These are phyloP conservation scores for Leptinotarsa texana DNA, from an alignment of 1,140 invertebrate genomes.

Conservation along the genomic window DNA sequence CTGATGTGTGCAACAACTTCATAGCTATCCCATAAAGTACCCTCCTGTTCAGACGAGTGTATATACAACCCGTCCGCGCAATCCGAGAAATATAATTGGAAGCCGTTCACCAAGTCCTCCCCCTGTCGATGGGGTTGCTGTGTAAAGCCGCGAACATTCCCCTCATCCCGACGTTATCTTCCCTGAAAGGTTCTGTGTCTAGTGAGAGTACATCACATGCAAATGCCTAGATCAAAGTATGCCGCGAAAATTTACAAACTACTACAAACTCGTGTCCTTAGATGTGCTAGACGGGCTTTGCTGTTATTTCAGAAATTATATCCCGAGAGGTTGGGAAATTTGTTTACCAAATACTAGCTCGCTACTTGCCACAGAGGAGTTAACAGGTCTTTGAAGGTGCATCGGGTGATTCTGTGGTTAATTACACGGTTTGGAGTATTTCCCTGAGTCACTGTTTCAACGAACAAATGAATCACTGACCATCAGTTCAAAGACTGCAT, in stretches of 20 bases:
- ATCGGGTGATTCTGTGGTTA: no score
- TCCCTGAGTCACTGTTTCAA: no score
- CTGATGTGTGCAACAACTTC: no score
- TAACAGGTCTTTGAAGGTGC: not conserved
- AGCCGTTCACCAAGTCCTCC: not conserved
- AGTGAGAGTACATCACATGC: slow-evolving; percentile 40
- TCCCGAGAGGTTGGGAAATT: slow-evolving; percentile 3
- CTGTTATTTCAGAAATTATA: slow-evolving; percentile 21
- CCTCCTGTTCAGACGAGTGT: not conserved
- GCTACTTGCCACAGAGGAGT: slow-evolving; percentile 2
- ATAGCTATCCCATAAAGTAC: no score
- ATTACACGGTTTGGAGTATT: no score
- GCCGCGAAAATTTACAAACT: slow-evolving; percentile 32
- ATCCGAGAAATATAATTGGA: slow-evolving; percentile 17
- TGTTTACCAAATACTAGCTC: not conserved
- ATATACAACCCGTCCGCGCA: not conserved
- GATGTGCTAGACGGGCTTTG: not conserved
- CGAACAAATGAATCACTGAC: no score
- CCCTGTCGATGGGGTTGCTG: slow-evolving; percentile 7
- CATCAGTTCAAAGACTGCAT: no score
- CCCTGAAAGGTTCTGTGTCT: slow-evolving; percentile 8
- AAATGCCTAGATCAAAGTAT: slow-evolving; percentile 42
- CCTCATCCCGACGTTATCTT: slow-evolving; percentile 21
- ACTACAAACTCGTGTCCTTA: slow-evolving; percentile 18
- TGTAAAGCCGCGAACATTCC: slow-evolving; percentile 22